phyloP scores from a whole-genome alignment of 2,888 invertebrate genomes.

The Coleophora deauratella region DNA sequence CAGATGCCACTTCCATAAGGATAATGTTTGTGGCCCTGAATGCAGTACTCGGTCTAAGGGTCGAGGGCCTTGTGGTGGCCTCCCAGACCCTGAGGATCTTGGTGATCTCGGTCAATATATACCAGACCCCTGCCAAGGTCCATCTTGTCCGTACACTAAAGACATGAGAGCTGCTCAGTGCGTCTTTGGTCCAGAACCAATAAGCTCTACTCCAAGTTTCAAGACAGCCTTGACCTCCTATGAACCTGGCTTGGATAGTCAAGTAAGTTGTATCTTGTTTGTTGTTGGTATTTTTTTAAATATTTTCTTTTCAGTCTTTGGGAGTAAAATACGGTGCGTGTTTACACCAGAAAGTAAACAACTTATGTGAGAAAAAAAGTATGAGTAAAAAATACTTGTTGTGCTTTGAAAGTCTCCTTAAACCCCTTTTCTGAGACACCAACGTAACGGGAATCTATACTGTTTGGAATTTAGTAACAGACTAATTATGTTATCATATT shows the following conservation, averaged over 20 bases:
- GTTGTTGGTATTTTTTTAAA: too few relatives aligned
- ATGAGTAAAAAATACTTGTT: too few relatives aligned
- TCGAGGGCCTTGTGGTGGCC: slow-evolving; percentile 2
- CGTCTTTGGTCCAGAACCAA: slow-evolving; percentile 36
- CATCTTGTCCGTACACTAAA: slow-evolving; percentile 33
- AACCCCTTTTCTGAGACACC: too few relatives aligned
- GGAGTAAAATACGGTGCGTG: too few relatives aligned
- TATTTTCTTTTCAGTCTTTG: too few relatives aligned
- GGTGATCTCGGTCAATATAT: slow-evolving; percentile 26
- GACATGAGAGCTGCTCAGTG: slow-evolving; percentile 57
- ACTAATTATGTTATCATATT: too few relatives aligned
- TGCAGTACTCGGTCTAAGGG: slow-evolving; percentile 25
- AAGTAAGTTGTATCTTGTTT: slow-evolving; percentile 19
- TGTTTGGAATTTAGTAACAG: too few relatives aligned
- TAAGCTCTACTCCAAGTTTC: slow-evolving; percentile 16
- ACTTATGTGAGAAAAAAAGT: too few relatives aligned
- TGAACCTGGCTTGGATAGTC: slow-evolving; percentile 11
- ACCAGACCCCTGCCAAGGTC: slow-evolving; percentile 34
- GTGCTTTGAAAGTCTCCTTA: too few relatives aligned
- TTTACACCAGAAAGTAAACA: too few relatives aligned
- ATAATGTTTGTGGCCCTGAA: slow-evolving; percentile 32
- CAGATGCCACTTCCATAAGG: slow-evolving; percentile 31
- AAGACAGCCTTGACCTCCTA: not conserved
- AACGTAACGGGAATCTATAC: too few relatives aligned
- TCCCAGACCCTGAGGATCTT: slow-evolving; percentile 19